Evolutionary conservation across 2,113 vertebrate genomes (phyloP).

Genomic region (Hylia prasina): DNA sequence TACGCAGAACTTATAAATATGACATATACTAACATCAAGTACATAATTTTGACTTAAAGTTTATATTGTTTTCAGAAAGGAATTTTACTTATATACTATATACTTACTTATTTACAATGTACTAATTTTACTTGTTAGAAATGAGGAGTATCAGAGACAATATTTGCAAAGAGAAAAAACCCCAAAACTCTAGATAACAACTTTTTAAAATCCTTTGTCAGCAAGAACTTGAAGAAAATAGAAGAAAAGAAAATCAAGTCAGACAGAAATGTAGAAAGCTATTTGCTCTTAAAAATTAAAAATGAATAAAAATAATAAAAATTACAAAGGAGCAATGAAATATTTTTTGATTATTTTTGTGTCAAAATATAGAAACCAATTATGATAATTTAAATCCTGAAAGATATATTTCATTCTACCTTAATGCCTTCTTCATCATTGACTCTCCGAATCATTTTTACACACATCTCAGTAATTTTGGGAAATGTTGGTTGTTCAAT

Average conservation of each 20-base stretch:
- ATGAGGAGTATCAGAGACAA: neutral
- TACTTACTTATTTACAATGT: neutral
- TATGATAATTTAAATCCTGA: neutral
- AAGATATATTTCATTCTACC: slow-evolving; percentile 68
- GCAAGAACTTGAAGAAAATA: neutral
- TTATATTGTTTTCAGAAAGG: neutral
- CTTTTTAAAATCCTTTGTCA: neutral
- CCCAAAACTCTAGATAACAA: neutral
- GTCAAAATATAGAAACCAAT: neutral
- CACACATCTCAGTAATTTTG: slow-evolving; percentile 98
- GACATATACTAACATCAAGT: neutral
- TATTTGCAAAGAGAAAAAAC: neutral
- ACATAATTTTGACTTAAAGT: neutral
- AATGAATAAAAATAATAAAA: slow-evolving; percentile 7
- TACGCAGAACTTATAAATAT: neutral
- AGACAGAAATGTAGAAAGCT: neutral
- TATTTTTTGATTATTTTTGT: neutral
- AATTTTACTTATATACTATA: neutral
- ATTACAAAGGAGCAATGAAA: neutral
- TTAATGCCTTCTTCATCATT: slow-evolving; percentile 99
- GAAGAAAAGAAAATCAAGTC: neutral
- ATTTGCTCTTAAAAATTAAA: neutral
- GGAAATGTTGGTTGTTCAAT: slow-evolving; percentile 97
- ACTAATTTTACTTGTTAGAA: neutral
- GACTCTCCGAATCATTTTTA: slow-evolving; percentile 98